phyloP scores from a whole-genome alignment of 2,113 vertebrate genomes.

The Triplophysa tibetana region DNA sequence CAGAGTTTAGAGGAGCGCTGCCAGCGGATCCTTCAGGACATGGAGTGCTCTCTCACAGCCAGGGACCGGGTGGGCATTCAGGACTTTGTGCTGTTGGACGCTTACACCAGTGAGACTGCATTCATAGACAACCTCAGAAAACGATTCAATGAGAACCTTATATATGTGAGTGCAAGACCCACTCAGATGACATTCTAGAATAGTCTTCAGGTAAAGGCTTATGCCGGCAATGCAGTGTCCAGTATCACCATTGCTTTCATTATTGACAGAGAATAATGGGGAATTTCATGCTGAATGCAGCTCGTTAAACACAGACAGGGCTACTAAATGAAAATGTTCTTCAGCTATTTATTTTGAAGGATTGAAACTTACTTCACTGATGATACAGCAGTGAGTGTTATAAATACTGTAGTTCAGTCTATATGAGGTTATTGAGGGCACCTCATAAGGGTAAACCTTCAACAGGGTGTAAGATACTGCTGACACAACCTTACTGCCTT shows the following conservation, averaged over 20 bases:
- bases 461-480: background rate
- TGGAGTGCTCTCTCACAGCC: slow-evolving; percentile 91
- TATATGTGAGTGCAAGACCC: slow-evolving; percentile 80
- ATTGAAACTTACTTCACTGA: slow-evolving; percentile 29
- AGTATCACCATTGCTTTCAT: slow-evolving; percentile 23
- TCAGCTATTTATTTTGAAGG: background rate
- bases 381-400: slow-evolving; percentile 1
- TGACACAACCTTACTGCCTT: background rate
- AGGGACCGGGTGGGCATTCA: slow-evolving; percentile 92
- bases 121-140: slow-evolving; percentile 92
- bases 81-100: slow-evolving; percentile 91
- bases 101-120: slow-evolving; percentile 87
- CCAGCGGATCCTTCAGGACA: slow-evolving; percentile 76
- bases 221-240: slow-evolving; percentile 5
- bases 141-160: slow-evolving; percentile 92
- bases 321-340: background rate
- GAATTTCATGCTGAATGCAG: slow-evolving; percentile 13
- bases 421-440: slow-evolving; percentile 10
- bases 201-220: background rate
- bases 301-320: slow-evolving; percentile 1
- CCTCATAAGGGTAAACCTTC: background rate
- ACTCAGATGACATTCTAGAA: slow-evolving; percentile 23
- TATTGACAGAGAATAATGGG: slow-evolving; percentile 2
- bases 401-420: background rate
- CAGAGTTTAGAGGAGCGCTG: slow-evolving; percentile 82